Evolutionary conservation across 2,113 vertebrate species (phyloP).

Genomic region (Bombycilla garrulus): DNA sequence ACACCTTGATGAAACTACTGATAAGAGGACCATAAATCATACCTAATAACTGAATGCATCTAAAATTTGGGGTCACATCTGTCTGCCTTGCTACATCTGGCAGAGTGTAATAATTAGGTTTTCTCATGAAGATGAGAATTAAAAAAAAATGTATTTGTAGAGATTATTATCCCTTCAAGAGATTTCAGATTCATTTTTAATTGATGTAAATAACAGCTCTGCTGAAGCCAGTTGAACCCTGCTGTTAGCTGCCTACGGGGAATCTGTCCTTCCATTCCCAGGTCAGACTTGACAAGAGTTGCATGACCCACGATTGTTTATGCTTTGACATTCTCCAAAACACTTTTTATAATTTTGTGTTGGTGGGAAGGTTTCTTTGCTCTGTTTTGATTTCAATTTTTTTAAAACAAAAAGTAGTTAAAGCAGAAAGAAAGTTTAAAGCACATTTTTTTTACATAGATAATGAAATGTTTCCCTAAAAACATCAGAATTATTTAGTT

Average conservation of each 20-base stretch:
- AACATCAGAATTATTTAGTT: neutral
- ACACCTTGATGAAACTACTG: neutral
- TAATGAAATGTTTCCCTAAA: neutral
- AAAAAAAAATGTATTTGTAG: neutral
- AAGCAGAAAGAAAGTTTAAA: neutral
- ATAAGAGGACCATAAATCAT: constrained; percentile 3
- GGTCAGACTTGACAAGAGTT: neutral
- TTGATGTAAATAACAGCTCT: neutral
- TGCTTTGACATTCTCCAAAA: neutral
- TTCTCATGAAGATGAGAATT: neutral
- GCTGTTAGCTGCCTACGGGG: neutral
- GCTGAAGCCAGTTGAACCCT: neutral
- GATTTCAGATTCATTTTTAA: neutral
- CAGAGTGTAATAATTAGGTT: constrained; percentile 11
- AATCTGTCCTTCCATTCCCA: neutral
- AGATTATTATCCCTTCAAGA: neutral
- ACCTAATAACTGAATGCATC: neutral
- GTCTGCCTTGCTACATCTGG: constrained; percentile 26
- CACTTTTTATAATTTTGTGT: neutral
- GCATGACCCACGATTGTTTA: neutral
- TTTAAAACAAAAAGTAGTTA: neutral
- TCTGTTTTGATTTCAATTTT: neutral
- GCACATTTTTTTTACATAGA: neutral
- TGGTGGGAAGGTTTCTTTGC: neutral
- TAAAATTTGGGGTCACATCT: constrained; percentile 19